Evolutionary conservation across 2,797 vertebrate species (phyloP).

Genomic region (Neopelma chrysocephalum): DNA sequence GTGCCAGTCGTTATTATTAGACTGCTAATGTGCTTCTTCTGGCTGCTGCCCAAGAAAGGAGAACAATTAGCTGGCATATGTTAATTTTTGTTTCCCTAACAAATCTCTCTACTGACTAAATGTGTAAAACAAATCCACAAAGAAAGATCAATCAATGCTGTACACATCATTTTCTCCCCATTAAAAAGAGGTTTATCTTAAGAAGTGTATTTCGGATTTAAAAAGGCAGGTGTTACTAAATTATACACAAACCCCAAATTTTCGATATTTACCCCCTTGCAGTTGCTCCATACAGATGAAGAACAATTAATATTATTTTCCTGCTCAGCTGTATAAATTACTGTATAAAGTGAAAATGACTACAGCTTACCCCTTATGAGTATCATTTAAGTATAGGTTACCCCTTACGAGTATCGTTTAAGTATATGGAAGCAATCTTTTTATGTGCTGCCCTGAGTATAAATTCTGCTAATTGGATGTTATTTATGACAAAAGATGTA

Average conservation of each 20-base stretch:
- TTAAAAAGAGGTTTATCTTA: constrained; percentile 85
- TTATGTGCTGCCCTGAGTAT: constrained; percentile 77
- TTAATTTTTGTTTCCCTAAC: constrained; percentile 90
- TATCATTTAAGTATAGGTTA: constrained; percentile 75
- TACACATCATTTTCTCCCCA: constrained; percentile 83
- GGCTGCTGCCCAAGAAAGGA: constrained; percentile 87
- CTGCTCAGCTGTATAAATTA: constrained; percentile 66
- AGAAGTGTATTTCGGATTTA: constrained; percentile 81
- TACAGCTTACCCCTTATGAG: constrained; percentile 69
- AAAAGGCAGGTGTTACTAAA: constrained; percentile 81
- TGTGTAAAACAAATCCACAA: constrained; percentile 89
- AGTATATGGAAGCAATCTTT: constrained; percentile 76
- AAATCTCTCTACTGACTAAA: constrained; percentile 88
- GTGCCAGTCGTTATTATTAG: constrained; percentile 87
- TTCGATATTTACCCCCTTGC: constrained; percentile 65
- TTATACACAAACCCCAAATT: constrained; percentile 71
- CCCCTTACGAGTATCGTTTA: constrained; percentile 70
- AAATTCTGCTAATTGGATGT: constrained; percentile 84
- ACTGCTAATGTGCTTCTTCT: constrained; percentile 85
- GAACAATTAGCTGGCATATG: constrained; percentile 92
- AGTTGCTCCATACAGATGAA: constrained; percentile 53
- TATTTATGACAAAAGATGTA: constrained; percentile 86
- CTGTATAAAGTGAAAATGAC: constrained; percentile 62
- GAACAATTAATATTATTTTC: constrained; percentile 71
- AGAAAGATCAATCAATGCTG: constrained; percentile 88